Evolutionary conservation across 2,888 invertebrate species (phyloP), one percentile per base, ranked within the genome.

Genomic region (Lasioglossum figueresi): DNA sequence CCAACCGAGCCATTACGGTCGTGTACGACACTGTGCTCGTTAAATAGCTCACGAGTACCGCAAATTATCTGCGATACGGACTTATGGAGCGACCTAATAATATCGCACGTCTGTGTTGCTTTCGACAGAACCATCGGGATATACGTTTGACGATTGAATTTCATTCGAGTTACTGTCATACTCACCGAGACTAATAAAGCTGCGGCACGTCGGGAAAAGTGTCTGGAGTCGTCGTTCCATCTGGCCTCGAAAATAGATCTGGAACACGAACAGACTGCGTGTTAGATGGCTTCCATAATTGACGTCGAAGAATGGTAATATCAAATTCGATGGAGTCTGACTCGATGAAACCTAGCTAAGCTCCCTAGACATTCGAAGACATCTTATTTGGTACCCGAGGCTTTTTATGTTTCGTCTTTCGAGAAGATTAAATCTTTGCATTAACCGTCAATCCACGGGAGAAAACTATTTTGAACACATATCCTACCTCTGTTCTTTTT

Each of bases 101-200:
- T 68, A 37, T 4, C 10, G 40, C 12, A 19, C 37, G 37, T 40
- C 14, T 23, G 14, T 10, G 12, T n/a, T n/a, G 34, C 40, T 40
- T 70, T 70, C 10, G 0, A 14, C n/a, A 12, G 70, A 70, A 14
- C 23, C 12, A 12, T 14, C 5, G 70, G 40, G 37, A 37, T 14
- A 5, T 70, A n/a, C 23, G 12, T 70, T 70, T 70, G n/a, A n/a
- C n/a, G 40, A 70, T 70, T 70, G 37, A 70, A 68, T 68, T 40
- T n/a, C n/a, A 40, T n/a, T 68, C 34, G 10, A 31, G 8, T 73
- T 16, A 16, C 19, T 63, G 48, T 19, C 34, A 1, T 82, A 95
- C 96, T 96, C 93, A 96, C 96, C 85, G 97, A 97, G 71, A 96
- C 96, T 43, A 97, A 93, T 75, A 96, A 95, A 83, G 96, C 96